phyloP scores from a whole-genome alignment of 2,113 vertebrate species.

The Bujurquina vittata region DNA sequence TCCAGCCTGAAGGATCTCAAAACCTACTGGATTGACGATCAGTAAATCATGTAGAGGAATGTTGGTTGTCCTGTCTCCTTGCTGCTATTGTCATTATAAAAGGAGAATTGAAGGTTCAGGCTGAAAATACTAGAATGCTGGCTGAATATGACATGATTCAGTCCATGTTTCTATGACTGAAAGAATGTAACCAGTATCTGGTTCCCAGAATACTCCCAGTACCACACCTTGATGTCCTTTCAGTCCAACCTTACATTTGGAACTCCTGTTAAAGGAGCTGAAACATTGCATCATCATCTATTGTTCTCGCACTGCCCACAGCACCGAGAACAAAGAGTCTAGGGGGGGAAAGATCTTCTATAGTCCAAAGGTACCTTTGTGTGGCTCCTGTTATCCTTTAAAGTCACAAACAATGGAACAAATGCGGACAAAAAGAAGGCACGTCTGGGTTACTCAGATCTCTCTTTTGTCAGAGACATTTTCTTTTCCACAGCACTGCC shows the following conservation, averaged over 20 bases:
- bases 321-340: slow-evolving; percentile 66
- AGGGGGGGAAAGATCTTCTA: slow-evolving; percentile 61
- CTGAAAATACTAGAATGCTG: not conserved
- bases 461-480: slow-evolving; percentile 40
- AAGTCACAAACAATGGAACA: slow-evolving; percentile 69
- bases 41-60: not conserved
- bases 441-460: slow-evolving; percentile 45
- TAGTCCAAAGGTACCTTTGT: slow-evolving; percentile 59
- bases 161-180: not conserved
- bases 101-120: not conserved
- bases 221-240: slow-evolving; percentile 63
- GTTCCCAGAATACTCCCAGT: slow-evolving; percentile 12
- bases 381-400: slow-evolving; percentile 62
- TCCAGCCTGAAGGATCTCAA: not conserved
- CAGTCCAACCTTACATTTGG: slow-evolving; percentile 26
- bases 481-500: slow-evolving; percentile 5
- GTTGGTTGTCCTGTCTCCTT: not conserved
- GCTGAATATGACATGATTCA: not conserved
- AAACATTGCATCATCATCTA: slow-evolving; percentile 60
- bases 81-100: not conserved
- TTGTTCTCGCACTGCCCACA: slow-evolving; percentile 60
- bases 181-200: slow-evolving; percentile 25
- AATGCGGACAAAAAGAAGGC: slow-evolving; percentile 61
- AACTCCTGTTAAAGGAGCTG: slow-evolving; percentile 42
- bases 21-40: not conserved